Base-by-base conservation (phyloP, 2,797 vertebrate genomes). In the Valencia hispanica region DNA sequence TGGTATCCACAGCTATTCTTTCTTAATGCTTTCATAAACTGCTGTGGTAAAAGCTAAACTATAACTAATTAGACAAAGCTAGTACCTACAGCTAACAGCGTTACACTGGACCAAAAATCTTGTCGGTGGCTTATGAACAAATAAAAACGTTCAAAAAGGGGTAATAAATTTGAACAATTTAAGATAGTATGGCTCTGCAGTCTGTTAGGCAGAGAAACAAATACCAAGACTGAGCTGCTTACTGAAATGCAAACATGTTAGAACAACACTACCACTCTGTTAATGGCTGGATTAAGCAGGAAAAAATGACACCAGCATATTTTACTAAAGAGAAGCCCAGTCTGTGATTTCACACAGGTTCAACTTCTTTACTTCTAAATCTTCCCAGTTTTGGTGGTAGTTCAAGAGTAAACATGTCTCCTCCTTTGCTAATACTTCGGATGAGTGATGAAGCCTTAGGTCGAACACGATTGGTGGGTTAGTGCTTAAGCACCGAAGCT, bases 381-480 rank as follows among this genome's bases (percentile, higher is more conserved):
- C 85, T 80, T 70, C 77, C 78, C 25, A 59, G 75, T 74, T 74
- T 74, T 20, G 15, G 76, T 48, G 41, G 76, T 75, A 88, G 86
- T 87, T 68, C 83, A 53, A 76, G 82, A 78, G 83, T 87, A 90
- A 91, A 91, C 84, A 90, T 0, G 78, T 83, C 68, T 81, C 80
- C 72, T 72, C 69, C 1, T 68, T 78, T 20, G 75, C 79, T 82
- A 79, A 87, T 77, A 76, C 82, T 85, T 41, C 7, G 88, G 74
- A 88, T 89, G 88, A 92, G 86, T 79, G 88, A 91, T 73, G 77
- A 82, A 76, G 82, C 72, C 50, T 0, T 2, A 61, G 79, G 55
- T 74, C 55, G 79, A 89, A 85, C 74, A 59, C 63, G 76, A 89
- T 85, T 85, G 90, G 83, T 85, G 87, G 84, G 87, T 88, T 89